These are phyloP conservation scores for Papilio xuthus DNA, from an alignment of 1,140 invertebrate genomes.

Conservation along the genomic window DNA sequence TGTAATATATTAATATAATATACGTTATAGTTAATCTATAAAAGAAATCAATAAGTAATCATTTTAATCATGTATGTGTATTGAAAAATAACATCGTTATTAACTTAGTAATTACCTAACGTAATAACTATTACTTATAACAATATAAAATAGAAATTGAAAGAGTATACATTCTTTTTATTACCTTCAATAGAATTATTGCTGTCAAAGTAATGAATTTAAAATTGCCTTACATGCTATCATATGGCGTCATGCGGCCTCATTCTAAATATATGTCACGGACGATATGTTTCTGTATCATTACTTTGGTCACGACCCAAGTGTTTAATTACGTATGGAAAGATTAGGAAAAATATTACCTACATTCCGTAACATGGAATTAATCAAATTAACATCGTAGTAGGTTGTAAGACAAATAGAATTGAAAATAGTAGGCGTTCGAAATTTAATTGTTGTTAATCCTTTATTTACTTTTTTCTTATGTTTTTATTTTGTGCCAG, in stretches of 20 bases:
- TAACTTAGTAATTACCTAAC: not conserved
- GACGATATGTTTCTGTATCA: conserved; percentile 29
- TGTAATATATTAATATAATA: not conserved
- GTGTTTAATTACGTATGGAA: conserved; percentile 17
- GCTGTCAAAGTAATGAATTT: conserved; percentile 27
- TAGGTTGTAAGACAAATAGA: not conserved
- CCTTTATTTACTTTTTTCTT: not conserved
- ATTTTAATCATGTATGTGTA: not conserved
- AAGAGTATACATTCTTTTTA: not conserved
- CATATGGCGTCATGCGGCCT: conserved; percentile 30
- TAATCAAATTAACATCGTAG: not conserved
- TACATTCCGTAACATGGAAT: not conserved
- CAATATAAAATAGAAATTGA: not conserved
- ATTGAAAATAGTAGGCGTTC: not conserved
- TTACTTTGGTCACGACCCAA: conserved; percentile 8
- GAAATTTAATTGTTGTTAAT: not conserved
- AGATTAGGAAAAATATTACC: conserved; percentile 17
- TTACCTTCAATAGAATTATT: conserved; percentile 10
- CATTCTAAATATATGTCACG: conserved; percentile 37
- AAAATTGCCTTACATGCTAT: conserved; percentile 31
- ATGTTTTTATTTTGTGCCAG: too few relatives aligned
- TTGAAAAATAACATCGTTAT: not conserved
- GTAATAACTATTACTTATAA: not conserved
- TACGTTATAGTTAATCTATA: not conserved
- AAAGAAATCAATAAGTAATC: not conserved